Base-by-base conservation (phyloP, 2,888 invertebrate genomes). In the Amphipyra berbera region DNA sequence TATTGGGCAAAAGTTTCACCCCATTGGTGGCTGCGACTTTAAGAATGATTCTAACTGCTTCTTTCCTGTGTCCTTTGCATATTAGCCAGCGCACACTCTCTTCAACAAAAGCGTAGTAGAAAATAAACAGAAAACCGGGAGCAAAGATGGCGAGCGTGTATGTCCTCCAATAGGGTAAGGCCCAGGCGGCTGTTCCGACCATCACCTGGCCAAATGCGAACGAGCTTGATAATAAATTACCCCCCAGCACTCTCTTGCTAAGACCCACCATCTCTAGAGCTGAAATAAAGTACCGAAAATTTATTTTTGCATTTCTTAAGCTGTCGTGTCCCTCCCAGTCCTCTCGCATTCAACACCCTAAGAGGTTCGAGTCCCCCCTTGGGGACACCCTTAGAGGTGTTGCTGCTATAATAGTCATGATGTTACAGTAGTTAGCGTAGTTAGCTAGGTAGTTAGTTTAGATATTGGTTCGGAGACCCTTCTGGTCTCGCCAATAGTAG, bases 51-150 rank as follows among this genome's bases (percentile, higher is more conserved):
- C 84, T 86, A 0, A 92, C 91, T 0, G 96, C 95, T 76, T 93
- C 92, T 54, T 93, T 90, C n/a, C 95, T 96, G 41, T 90, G 78
- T 0, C 95, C 96, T 75, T 96, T 96, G 50, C 95, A 95, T 38
- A 97, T 86, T 15, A 97, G 93, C 97, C 97, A 97, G 61, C 97
- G 91, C 9, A 96, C 94, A 42, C 96, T 96, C 86, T 96, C 96
- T n/a, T 96, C 96, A 15, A 96, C 87, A 7, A 96, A 58, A 90
- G 96, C 96, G 69, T 93, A 94, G 83, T 96, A 96, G 15, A 95
- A 81, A 48, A 97, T 79, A 58, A 96, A 95, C 0, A 97, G 76
- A 6, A 96, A 83, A 0, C 96, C 95, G 0, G 97, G 97, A 0
- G 95, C 88, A 83, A 97, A 97, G 49, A 96, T 84, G 37, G 95